Percentiles rank a stretch among this genome's conserved stretches.
These are phyloP conservation scores for Parazoanthus darwini DNA, from an alignment of 92 coral and sea anemone genomes.

Conservation along the genomic window DNA sequence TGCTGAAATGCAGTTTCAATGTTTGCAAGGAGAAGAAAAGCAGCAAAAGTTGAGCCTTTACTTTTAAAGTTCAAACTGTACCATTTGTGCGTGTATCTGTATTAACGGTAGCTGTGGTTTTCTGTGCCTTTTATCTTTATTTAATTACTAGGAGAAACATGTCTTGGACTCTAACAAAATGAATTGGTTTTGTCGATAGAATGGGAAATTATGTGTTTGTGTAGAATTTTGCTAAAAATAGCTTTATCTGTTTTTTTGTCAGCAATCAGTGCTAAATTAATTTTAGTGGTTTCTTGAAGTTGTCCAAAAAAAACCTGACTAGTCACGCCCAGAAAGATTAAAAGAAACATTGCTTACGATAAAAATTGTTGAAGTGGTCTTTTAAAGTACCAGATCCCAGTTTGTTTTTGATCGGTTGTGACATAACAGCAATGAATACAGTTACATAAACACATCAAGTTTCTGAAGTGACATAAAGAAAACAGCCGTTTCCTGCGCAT, in stretches of 20 bases:
- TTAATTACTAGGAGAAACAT: slow-evolving; percentile 6
- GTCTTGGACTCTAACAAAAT: not conserved
- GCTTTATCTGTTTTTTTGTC: slow-evolving; percentile 11
- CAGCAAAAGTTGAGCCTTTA: not conserved
- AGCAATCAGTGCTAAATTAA: slow-evolving; percentile 4
- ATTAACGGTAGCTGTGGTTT: not conserved
- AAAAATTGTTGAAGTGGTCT: not conserved
- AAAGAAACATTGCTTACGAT: not conserved
- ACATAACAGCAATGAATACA: too few relatives aligned
- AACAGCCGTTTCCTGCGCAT: too few relatives aligned
- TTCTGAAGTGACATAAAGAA: too few relatives aligned
- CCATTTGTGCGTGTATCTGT: not conserved
- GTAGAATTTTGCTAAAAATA: not conserved
- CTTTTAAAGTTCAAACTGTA: not conserved
- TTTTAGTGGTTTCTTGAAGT: slow-evolving; percentile 6
- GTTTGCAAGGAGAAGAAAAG: too few relatives aligned
- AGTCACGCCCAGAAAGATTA: not conserved
- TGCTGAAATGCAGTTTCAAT: not conserved
- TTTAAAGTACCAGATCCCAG: too few relatives aligned
- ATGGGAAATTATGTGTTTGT: slow-evolving; percentile 16
- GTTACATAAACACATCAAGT: too few relatives aligned
- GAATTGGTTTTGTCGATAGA: slow-evolving; percentile 6
- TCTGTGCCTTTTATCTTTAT: slow-evolving; percentile 18
- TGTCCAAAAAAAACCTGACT: not conserved
- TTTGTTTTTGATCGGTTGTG: not conserved